Base-by-base conservation (phyloP, 2,113 vertebrate species). In the Peromyscus leucopus region DNA sequence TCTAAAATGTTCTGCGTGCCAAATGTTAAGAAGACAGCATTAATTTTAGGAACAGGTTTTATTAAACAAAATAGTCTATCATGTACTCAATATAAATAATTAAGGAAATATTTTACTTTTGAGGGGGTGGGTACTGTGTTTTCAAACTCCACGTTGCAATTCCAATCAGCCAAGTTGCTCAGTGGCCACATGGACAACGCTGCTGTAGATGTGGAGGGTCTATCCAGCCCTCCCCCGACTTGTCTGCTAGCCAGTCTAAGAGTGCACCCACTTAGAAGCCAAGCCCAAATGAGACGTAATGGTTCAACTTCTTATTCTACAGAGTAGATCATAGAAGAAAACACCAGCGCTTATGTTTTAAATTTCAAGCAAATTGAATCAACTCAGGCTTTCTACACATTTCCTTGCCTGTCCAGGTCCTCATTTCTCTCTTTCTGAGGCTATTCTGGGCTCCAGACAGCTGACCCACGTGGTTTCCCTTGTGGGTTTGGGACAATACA, bases 71-170 rank as follows among this genome's bases (percentile, higher is more conserved):
- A 89, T 80, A 80, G 55, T 42, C 31, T 36, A 74, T 63, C 10
- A 57, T 80, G 39, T 69, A 94, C 8, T 63, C 63, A 59, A 88
- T 63, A 71, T 26, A 92, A 91, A 89, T 86, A 79, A 42, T 87
- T 78, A 87, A 91, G 55, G 48, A 74, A 95, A 83, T 79, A 74
- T 26, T 86, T 93, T n/a, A 84, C 57, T 86, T 93, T 91, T 90
- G 42, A 33, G 39, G 31, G 39, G 19, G 51, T 55, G 51, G 4
- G 11, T 65, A 28, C 28, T 48, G n/a, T 39, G 9, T 65, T 69
- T 94, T 94, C 46, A 91, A 82, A 94, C 39, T 91, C 57, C 36
- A 90, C 0, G 8, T 65, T 72, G 90, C 46, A 42, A 22, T 65
- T 83, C 92, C n/a, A 33, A 89, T 2, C n/a, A 65, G 72, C 7